phyloP scores from a whole-genome alignment of 2,888 invertebrate genomes.

The Scrobipalpa costella region DNA sequence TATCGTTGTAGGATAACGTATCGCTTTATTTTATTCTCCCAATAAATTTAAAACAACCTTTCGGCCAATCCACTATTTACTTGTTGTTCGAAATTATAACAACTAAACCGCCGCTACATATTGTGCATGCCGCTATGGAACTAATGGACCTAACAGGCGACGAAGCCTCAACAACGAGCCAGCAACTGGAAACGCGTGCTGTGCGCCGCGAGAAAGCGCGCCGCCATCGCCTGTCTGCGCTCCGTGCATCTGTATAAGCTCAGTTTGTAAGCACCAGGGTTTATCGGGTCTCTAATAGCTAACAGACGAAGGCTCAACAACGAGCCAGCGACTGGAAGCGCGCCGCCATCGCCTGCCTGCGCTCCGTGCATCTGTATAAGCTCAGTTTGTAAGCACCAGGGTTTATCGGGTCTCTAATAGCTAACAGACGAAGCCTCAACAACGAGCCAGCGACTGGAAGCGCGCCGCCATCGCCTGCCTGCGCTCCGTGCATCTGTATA shows the following conservation, averaged over 20 bases:
- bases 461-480: constrained; percentile 98
- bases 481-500: constrained; percentile 95
- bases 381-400: constrained; percentile 87
- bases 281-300: no score
- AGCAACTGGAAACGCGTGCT: constrained; percentile 90
- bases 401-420: no score
- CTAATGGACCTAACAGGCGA: constrained; percentile 83
- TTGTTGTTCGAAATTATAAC: not conserved
- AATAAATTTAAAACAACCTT: no score
- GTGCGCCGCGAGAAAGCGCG: constrained; percentile 94
- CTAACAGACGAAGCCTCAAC: constrained; percentile 81
- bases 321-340: constrained; percentile 92
- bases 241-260: constrained; percentile 96
- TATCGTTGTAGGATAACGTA: no score
- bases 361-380: constrained; percentile 95
- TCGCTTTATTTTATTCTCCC: no score
- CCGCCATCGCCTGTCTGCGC: constrained; percentile 97
- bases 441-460: constrained; percentile 90
- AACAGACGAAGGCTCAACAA: constrained; percentile 82
- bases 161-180: constrained; percentile 86
- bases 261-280: constrained; percentile 85
- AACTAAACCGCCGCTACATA: constrained; percentile 1
- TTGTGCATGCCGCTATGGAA: constrained; percentile 71
- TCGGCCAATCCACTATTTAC: no score
- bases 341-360: constrained; percentile 97